Base-by-base conservation (phyloP, 2,113 vertebrate species). In the Stigmatopora argus region DNA sequence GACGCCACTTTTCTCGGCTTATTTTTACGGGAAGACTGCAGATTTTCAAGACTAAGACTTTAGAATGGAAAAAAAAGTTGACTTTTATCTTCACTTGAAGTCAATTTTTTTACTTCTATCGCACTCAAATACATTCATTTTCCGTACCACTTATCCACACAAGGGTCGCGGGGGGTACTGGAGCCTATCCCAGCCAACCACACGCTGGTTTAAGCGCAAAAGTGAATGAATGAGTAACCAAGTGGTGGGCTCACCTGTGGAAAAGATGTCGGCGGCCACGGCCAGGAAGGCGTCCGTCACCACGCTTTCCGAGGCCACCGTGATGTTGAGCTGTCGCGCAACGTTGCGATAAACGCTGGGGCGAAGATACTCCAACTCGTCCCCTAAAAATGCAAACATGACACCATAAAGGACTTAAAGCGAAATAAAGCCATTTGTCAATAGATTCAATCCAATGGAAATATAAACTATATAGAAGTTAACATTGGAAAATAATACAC, bases 251-350 rank as follows among this genome's bases (percentile, higher is more conserved):
- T 41, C 57, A 59, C 34, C 96, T 90, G 95, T 94, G 0, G 93
- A 92, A 86, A 98, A 98, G 61, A 99, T 95, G 79, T 98, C 94
- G 0, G 93, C 85, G 0, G 95, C 96, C n/a, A 99, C 94, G 0
- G 95, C 94, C 78, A 97, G 85, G 85, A 98, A 97, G 5, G 97
- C 96, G 0, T 98, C 96, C 0, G 94, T 95, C 85, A 99, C 93
- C 61, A 94, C 86, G 0, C 72, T 89, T 87, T 99, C 97, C 0
- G 93, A 95, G 18, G 94, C 91, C 69, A 97, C 89, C 0, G 94
- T 92, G 86, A 99, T 93, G 88, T 96, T 96, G 62, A 99, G 84
- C 64, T 99, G 96, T 0, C 93, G 91, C 0, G 96, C 94, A 0
- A 98, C 91, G 0, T 98, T 97, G 0, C 94, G 91, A 84, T 98